Evolutionary conservation across 2,797 vertebrate genomes (phyloP).

Genomic region (Potorous gilbertii): DNA sequence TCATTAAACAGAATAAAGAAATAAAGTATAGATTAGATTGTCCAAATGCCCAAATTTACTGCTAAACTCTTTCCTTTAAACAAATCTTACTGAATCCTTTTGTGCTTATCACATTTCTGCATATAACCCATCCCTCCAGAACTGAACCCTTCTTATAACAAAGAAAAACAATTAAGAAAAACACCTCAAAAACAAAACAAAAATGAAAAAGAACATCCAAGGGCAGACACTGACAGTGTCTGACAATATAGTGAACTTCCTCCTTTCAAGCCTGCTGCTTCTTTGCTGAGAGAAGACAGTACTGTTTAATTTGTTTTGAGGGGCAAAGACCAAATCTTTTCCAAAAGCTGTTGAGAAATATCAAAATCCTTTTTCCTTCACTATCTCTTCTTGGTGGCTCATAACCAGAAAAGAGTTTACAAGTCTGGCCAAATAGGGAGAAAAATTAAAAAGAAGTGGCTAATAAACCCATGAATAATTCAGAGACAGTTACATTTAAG

Average conservation of each 20-base stretch:
- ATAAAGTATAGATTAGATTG: neutral
- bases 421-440: neutral
- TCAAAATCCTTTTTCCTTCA: neutral
- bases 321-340: neutral
- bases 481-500: slow-evolving; percentile 33
- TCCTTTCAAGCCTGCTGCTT: neutral
- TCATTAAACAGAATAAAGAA: neutral
- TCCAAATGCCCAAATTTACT: neutral
- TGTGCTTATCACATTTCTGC: neutral
- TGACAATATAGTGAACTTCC: neutral
- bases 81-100: slow-evolving; percentile 1
- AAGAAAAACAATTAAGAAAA: neutral
- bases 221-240: neutral
- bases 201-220: neutral
- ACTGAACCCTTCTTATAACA: neutral
- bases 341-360: neutral
- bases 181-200: neutral
- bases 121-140: neutral
- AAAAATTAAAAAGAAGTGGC: slow-evolving; percentile 14
- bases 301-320: neutral
- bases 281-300: neutral
- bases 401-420: slow-evolving; percentile 2
- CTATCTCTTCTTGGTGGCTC: neutral
- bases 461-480: slow-evolving; percentile 26
- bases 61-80: neutral